Conservation (phyloP, 2,797 vertebrate species). For the Tapera naevia region DNA sequence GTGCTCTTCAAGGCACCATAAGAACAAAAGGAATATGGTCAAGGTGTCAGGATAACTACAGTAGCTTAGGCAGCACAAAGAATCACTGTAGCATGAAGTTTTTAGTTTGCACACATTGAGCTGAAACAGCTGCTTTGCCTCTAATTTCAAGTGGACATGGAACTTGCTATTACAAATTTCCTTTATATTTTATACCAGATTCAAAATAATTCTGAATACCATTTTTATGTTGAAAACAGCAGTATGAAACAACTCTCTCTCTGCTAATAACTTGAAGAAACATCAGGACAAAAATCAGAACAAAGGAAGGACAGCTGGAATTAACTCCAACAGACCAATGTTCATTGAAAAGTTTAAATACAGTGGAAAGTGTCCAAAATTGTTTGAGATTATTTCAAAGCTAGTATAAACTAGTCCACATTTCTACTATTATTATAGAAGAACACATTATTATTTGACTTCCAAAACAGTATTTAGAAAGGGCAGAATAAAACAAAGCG, state of each 20-base stretch:
- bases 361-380: neutral
- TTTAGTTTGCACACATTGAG: neutral
- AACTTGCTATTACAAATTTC: neutral
- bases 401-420: neutral
- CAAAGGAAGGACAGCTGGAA: neutral
- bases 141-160: neutral
- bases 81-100: rapidly evolving
- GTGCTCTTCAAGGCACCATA: neutral
- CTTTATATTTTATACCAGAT: neutral
- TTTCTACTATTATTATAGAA: neutral
- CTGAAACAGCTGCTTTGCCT: no score
- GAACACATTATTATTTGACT: neutral
- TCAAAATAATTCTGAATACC: rapidly evolving
- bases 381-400: neutral
- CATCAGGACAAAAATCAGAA: neutral
- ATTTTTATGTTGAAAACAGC: neutral
- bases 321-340: neutral
- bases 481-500: neutral
- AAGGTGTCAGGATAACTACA: neutral
- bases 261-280: neutral
- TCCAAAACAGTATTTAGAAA: neutral
- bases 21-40: neutral
- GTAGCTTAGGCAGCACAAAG: neutral
- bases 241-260: neutral
- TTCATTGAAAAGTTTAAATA: neutral